Evolutionary conservation across 2,113 vertebrate species (phyloP).

Genomic region (Microtus ochrogaster): DNA sequence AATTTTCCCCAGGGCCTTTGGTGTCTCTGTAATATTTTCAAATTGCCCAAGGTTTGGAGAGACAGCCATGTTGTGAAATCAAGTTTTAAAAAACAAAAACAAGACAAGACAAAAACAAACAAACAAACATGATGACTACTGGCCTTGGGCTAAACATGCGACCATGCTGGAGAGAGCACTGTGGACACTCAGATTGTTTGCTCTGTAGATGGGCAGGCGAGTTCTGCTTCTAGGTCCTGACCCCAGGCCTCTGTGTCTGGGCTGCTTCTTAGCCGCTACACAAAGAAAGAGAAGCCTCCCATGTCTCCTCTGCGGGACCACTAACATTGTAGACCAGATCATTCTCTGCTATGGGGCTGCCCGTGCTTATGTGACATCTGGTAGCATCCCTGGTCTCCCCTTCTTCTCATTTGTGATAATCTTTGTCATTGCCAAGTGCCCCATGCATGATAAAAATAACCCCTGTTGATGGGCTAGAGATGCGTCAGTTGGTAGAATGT

Average conservation of each 20-base stretch:
- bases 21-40: conserved; percentile 71
- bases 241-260: not conserved
- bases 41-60: conserved; percentile 67
- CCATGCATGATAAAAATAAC: not conserved
- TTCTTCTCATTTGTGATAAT: not conserved
- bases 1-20: conserved; percentile 68
- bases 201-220: no score
- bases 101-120: conserved; percentile 28
- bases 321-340: not conserved
- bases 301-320: not conserved
- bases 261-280: not conserved
- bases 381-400: not conserved
- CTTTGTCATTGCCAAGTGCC: not conserved
- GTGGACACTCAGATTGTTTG: not conserved
- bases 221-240: not conserved
- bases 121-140: not conserved
- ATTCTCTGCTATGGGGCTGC: not conserved
- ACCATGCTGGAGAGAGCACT: fast-evolving
- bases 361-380: not conserved
- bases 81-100: conserved; percentile 41
- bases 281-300: not conserved
- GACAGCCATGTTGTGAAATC: conserved; percentile 71
- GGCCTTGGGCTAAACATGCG: not conserved
- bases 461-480: not conserved
- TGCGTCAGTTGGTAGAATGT: not conserved